phyloP scores from a whole-genome alignment of 1,140 invertebrate genomes.

The Leptinotarsa defecta region DNA sequence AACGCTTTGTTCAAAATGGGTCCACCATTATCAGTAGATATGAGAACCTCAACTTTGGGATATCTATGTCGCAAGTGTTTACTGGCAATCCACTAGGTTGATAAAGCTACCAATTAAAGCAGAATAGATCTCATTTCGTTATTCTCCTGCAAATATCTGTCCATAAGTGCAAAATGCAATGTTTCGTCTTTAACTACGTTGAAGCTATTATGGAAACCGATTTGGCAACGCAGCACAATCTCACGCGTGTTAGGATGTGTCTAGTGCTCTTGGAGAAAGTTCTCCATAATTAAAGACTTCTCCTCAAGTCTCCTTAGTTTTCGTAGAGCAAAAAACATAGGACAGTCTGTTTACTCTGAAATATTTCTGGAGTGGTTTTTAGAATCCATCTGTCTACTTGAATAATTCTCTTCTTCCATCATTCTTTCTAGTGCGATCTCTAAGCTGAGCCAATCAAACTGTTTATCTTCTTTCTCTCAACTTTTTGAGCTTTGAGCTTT shows the following conservation, averaged over 20 bases:
- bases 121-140: slow-evolving; percentile 63
- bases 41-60: slow-evolving; percentile 87
- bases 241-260: too few relatives aligned
- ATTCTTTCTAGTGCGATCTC: slow-evolving; percentile 12
- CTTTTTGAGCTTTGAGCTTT: too few relatives aligned
- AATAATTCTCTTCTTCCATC: background rate
- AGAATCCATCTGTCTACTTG: background rate
- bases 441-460: too few relatives aligned
- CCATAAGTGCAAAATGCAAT: slow-evolving; percentile 86
- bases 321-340: too few relatives aligned
- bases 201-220: too few relatives aligned
- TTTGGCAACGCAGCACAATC: too few relatives aligned
- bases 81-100: slow-evolving; percentile 88
- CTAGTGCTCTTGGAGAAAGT: too few relatives aligned
- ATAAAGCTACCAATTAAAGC: slow-evolving; percentile 89
- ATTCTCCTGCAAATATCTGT: slow-evolving; percentile 81
- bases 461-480: too few relatives aligned
- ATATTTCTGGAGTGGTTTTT: slow-evolving; percentile 59
- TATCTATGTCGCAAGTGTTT: slow-evolving; percentile 96
- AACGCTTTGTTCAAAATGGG: slow-evolving; percentile 73
- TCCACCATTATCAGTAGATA: slow-evolving; percentile 81
- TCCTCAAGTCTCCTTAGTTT: too few relatives aligned
- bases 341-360: slow-evolving; percentile 57
- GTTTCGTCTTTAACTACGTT: slow-evolving; percentile 74
- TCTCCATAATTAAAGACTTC: too few relatives aligned